Evolutionary conservation across 2,888 invertebrate genomes (phyloP).

Genomic region (Camponotus fellah): DNA sequence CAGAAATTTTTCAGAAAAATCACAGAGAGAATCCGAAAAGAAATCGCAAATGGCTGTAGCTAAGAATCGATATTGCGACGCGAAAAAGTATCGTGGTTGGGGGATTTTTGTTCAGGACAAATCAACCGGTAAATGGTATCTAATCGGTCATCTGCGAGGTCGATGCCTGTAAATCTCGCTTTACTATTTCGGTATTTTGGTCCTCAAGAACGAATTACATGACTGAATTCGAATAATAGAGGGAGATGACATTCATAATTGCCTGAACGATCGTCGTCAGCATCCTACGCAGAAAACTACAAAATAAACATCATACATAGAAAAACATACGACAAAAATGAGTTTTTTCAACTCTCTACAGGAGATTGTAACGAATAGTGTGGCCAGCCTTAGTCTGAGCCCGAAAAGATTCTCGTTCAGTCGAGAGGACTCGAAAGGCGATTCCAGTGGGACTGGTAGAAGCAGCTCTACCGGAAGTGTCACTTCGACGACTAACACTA

Average conservation of each 20-base stretch:
- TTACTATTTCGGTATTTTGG: background rate
- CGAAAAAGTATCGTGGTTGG: conserved; percentile 63
- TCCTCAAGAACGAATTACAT: conserved; percentile 30
- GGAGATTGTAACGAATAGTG: conserved; percentile 95
- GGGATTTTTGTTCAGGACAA: conserved; percentile 59
- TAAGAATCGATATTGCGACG: conserved; percentile 68
- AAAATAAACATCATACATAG: background rate
- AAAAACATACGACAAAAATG: conserved; percentile 86
- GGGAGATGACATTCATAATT: conserved; percentile 56
- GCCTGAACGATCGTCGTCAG: conserved; percentile 4
- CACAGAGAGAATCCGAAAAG: conserved; percentile 42
- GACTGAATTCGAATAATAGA: conserved; percentile 2
- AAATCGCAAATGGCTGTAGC: conserved; percentile 69
- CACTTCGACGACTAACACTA: conserved; percentile 84
- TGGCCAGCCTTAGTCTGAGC: conserved; percentile 92
- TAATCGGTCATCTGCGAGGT: conserved; percentile 38
- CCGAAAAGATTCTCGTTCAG: conserved; percentile 91
- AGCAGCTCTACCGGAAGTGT: conserved; percentile 83
- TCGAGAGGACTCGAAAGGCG: conserved; percentile 88
- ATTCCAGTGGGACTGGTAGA: conserved; percentile 74
- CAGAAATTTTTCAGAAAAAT: conserved; percentile 28
- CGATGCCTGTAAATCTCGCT: conserved; percentile 66
- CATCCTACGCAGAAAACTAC: conserved; percentile 9
- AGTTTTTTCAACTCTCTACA: conserved; percentile 95
- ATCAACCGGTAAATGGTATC: conserved; percentile 47